Conservation (phyloP, 2,888 invertebrate genomes). For the Pseudoips prasinana region DNA sequence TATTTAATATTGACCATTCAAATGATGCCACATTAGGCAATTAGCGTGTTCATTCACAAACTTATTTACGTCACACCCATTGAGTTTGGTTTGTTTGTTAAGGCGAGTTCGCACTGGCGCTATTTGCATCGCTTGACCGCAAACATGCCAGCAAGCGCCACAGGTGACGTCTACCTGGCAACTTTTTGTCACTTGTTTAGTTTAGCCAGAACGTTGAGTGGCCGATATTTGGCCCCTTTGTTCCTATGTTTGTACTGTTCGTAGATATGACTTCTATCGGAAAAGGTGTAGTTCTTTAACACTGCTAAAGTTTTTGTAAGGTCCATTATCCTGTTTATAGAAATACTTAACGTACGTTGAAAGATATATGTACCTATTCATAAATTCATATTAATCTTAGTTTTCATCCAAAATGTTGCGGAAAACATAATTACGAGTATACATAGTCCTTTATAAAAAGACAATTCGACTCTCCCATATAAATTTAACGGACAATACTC, state of each 20-base stretch:
- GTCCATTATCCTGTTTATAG: no score
- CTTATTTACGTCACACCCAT: slow-evolving; percentile 46
- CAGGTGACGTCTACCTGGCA: slow-evolving; percentile 68
- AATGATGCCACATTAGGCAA: slow-evolving; percentile 20
- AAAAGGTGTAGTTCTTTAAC: no score
- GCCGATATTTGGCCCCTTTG: no score
- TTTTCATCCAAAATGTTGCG: no score
- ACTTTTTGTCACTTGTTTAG: slow-evolving; percentile 50
- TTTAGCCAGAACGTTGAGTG: slow-evolving; percentile 44
- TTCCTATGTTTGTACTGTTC: no score
- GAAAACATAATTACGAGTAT: no score
- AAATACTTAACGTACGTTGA: no score
- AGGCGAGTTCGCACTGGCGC: slow-evolving; percentile 64
- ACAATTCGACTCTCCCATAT: slow-evolving; percentile 30
- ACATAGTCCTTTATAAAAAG: slow-evolving; percentile 18
- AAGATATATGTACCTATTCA: no score
- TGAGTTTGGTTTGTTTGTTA: slow-evolving; percentile 55
- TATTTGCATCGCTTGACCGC: slow-evolving; percentile 55
- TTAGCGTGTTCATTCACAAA: slow-evolving; percentile 62
- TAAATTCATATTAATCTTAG: no score
- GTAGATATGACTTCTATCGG: no score
- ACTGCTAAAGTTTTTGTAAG: no score
- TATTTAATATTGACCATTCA: no score
- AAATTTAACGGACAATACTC: slow-evolving; percentile 33
- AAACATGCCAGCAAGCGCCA: slow-evolving; percentile 63